Conservation (phyloP, 2,888 invertebrate genomes). For the Volucella inanis region DNA sequence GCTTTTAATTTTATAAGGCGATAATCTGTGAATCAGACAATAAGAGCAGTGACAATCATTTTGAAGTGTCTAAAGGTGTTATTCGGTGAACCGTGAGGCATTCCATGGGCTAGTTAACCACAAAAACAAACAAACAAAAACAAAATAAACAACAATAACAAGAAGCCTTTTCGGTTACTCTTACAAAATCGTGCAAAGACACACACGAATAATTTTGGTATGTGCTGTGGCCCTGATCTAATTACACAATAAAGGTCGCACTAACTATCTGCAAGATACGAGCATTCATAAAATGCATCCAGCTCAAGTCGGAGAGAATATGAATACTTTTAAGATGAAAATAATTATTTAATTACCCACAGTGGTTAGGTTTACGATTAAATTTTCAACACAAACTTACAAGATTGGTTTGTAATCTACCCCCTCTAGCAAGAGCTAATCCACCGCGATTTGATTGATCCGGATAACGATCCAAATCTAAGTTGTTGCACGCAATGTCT, state of each 20-base stretch:
- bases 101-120: too few species aligned
- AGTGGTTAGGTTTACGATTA: constrained; percentile 60
- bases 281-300: constrained; percentile 42
- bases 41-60: too few species aligned
- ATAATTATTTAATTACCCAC: constrained; percentile 60
- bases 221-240: constrained; percentile 52
- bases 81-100: too few species aligned
- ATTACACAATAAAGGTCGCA: constrained; percentile 58
- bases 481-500: constrained; percentile 30
- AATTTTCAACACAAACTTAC: constrained; percentile 45
- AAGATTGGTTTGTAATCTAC: too few species aligned
- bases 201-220: not conserved
- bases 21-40: too few species aligned
- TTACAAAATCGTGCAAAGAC: constrained; percentile 27
- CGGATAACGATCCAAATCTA: constrained; percentile 19
- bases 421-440: too few species aligned
- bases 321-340: not conserved
- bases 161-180: not conserved
- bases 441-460: constrained; percentile 51
- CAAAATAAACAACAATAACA: not conserved
- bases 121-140: not conserved
- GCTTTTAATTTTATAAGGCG: too few species aligned
- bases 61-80: too few species aligned
- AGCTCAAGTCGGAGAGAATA: not conserved
- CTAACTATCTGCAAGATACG: constrained; percentile 40